Base-by-base conservation (phyloP, 2,113 vertebrate species). In the Melierax canorus region DNA sequence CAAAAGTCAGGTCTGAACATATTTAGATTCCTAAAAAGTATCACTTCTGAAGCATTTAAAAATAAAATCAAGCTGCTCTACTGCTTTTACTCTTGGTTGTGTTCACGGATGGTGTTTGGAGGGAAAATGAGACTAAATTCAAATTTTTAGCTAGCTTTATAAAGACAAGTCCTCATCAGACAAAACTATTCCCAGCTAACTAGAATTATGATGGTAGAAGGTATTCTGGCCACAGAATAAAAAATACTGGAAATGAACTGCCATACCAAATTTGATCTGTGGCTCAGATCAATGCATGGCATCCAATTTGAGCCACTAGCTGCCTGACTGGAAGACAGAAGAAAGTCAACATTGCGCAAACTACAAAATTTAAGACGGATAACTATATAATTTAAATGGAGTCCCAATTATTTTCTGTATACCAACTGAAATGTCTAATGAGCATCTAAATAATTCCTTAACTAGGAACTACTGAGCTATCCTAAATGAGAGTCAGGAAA, bases 141-240 rank as follows among this genome's bases (percentile, higher is more conserved):
- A 67, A 21, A 26, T 26, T 27, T 58, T 39, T 14, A 43, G 29
- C 29, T 77, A 64, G 23, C 69, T 60, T 46, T 16, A 38, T 9
- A 27, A 39, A 73, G 15, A 10, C 30, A 12, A 66, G 7, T 17
- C 12, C 30, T 66, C 38, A 48, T 23, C 55, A 59, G 43, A 45
- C 29, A 43, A 55, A 50, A 63, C 18, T 20, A 53, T 0, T 24
- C 64, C 73, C 24, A 21, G 55, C 22, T 39, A 69, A 29, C 15
- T 19, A n/a, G 26, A 63, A 34, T 29, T 5, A 10, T 0, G 0
- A 7, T 1, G 14, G 19, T 0, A 18, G 69, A 29, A 59, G 30
- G 68, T 89, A 62, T 66, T 74, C 45, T 56, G 60, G 21, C 13
- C 80, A 23, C 17, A 48, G 50, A 50, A 69, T 4, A 20, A 64